Evolutionary conservation across 2,888 invertebrate genomes (phyloP).

Genomic region (Allygus modestus): DNA sequence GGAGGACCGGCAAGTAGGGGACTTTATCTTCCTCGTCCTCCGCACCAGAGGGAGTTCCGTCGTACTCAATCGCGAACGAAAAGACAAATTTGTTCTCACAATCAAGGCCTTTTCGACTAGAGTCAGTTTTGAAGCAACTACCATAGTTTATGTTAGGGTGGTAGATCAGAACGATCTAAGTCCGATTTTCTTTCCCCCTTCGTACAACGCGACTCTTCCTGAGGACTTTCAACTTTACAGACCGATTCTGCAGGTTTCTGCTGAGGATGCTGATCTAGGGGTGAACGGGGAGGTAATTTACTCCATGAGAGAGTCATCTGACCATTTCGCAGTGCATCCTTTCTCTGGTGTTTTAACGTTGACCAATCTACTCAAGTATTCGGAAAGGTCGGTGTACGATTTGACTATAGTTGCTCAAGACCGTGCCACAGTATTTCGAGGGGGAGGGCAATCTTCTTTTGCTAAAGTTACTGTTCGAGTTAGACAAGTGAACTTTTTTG

Average conservation of each 20-base stretch:
- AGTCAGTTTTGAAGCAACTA: slow-evolving; percentile 82
- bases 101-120: slow-evolving; percentile 83
- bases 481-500: slow-evolving; percentile 87
- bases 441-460: slow-evolving; percentile 83
- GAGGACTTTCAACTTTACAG: slow-evolving; percentile 93
- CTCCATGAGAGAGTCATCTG: slow-evolving; percentile 87
- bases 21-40: slow-evolving; percentile 94
- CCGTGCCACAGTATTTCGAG: slow-evolving; percentile 74
- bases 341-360: slow-evolving; percentile 91
- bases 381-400: slow-evolving; percentile 83
- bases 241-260: slow-evolving; percentile 86
- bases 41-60: slow-evolving; percentile 91
- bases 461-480: slow-evolving; percentile 86
- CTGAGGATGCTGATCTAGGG: slow-evolving; percentile 97
- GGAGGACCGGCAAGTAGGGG: slow-evolving; percentile 91
- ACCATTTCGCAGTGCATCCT: slow-evolving; percentile 94
- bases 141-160: slow-evolving; percentile 83
- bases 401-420: slow-evolving; percentile 89
- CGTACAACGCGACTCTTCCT: slow-evolving; percentile 89
- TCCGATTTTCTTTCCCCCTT: slow-evolving; percentile 93
- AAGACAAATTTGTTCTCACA: slow-evolving; percentile 87
- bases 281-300: slow-evolving; percentile 98
- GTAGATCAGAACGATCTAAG: slow-evolving; percentile 93
- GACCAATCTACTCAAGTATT: slow-evolving; percentile 85
- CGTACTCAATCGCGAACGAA: slow-evolving; percentile 94